These are phyloP conservation scores for Athene cunicularia DNA, from an alignment of 2,113 vertebrate species.

Conservation along the genomic window DNA sequence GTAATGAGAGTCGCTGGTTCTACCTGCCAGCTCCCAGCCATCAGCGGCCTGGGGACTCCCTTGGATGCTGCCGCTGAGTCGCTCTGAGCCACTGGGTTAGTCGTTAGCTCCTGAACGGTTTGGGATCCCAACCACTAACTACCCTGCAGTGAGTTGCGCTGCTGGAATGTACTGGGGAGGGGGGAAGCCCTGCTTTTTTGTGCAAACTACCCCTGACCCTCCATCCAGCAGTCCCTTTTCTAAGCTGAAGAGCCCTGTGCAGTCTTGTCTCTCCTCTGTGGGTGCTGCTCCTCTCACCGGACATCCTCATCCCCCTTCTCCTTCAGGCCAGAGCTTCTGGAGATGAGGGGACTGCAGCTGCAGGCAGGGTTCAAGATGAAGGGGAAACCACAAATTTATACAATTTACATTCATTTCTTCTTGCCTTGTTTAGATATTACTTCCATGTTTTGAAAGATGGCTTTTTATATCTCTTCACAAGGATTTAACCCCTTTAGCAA, in stretches of 20 bases:
- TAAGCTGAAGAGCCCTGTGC: fast-evolving
- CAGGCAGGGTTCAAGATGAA: not conserved
- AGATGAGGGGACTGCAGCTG: not conserved
- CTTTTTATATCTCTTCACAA: not conserved
- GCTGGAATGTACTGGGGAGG: not conserved
- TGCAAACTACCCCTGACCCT: not conserved
- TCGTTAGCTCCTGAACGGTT: not conserved
- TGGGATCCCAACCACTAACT: not conserved
- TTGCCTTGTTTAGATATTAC: conserved; percentile 9
- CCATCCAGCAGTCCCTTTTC: fast-evolving
- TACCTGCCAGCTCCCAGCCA: not conserved
- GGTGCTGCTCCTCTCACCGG: not conserved
- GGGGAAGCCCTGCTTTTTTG: not conserved
- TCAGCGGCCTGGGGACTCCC: not conserved
- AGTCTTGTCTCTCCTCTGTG: not conserved
- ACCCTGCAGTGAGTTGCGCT: not conserved
- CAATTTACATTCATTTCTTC: conserved; percentile 35
- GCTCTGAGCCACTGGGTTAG: not conserved
- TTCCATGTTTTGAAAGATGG: conserved; percentile 29
- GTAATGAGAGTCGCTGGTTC: not conserved
- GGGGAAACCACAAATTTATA: conserved; percentile 15
- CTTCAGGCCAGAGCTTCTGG: fast-evolving
- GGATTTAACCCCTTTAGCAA: not conserved
- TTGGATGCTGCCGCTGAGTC: not conserved
- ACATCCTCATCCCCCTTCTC: not conserved